Percentiles rank a stretch among this genome's conserved stretches.
These are phyloP conservation scores for Oscheius sp. DNA, from an alignment of 2,888 invertebrate genomes.

Conservation along the genomic window DNA sequence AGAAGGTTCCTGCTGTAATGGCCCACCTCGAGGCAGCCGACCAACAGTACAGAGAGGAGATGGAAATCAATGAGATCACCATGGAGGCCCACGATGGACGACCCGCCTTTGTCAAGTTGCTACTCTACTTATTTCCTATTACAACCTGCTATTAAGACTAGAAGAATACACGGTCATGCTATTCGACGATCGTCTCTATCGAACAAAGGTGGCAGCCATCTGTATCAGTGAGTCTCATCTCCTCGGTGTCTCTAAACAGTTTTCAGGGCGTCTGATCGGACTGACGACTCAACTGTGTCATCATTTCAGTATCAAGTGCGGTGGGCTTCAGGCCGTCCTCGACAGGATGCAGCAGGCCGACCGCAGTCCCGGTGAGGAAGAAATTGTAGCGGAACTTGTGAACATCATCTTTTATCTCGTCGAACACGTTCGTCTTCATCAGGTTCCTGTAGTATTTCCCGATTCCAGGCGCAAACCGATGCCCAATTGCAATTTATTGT, in stretches of 20 bases:
- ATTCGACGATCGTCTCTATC: no score
- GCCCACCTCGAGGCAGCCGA: no score
- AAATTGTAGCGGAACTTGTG: neutral
- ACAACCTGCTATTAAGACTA: no score
- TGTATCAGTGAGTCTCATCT: neutral
- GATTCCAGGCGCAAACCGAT: slow-evolving; percentile 3
- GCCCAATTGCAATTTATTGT: neutral
- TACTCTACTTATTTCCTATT: no score
- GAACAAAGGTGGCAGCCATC: neutral
- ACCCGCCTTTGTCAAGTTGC: no score
- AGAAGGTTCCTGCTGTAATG: no score
- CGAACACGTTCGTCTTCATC: neutral
- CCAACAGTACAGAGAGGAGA: no score
- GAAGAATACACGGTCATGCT: no score
- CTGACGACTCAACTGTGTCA: neutral
- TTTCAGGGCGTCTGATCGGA: slow-evolving; percentile 2
- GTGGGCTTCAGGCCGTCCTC: neutral
- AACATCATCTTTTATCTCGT: no score
- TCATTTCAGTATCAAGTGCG: neutral
- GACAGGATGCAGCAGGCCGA: slow-evolving; percentile 16
- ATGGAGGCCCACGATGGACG: no score
- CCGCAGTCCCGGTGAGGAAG: slow-evolving; percentile 1
- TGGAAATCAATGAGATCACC: no score
- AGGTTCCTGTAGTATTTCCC: neutral
- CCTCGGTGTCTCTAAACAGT: neutral